Conservation (phyloP, 2,888 invertebrate genomes). For the Nephrocerus scutellatus region DNA sequence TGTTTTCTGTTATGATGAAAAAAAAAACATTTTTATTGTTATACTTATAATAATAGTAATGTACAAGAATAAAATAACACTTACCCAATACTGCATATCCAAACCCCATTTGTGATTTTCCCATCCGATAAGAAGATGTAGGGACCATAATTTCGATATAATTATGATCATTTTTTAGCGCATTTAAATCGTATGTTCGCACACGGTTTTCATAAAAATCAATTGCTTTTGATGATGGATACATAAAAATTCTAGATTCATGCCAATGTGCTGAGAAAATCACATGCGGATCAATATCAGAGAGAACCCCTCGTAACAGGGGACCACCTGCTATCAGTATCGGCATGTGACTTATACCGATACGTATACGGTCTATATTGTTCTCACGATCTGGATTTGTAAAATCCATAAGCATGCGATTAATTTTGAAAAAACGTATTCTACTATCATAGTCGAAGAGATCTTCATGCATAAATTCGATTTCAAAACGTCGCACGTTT, state of each 20-base stretch:
- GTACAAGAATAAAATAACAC: slow-evolving; percentile 3
- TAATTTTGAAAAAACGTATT: slow-evolving; percentile 67
- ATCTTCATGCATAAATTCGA: slow-evolving; percentile 65
- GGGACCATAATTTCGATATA: slow-evolving; percentile 80
- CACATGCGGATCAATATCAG: slow-evolving; percentile 59
- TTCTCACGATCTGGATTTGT: slow-evolving; percentile 51
- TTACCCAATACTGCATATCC: slow-evolving; percentile 75
- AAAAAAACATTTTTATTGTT: slow-evolving; percentile 1
- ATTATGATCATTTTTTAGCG: slow-evolving; percentile 39
- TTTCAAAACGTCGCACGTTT: slow-evolving; percentile 67
- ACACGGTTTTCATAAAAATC: slow-evolving; percentile 40
- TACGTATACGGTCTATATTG: slow-evolving; percentile 39
- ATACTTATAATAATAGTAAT: no score
- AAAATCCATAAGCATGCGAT: slow-evolving; percentile 59
- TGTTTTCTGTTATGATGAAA: slow-evolving; percentile 35
- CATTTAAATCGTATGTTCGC: slow-evolving; percentile 36
- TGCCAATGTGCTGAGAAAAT: slow-evolving; percentile 66
- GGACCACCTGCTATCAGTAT: slow-evolving; percentile 43
- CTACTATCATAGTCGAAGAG: slow-evolving; percentile 54
- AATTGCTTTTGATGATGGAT: slow-evolving; percentile 41
- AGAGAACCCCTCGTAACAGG: slow-evolving; percentile 51
- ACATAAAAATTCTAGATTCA: slow-evolving; percentile 46
- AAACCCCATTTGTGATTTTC: slow-evolving; percentile 76
- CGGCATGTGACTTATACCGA: slow-evolving; percentile 71
- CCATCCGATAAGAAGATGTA: slow-evolving; percentile 96